Conservation (phyloP, 2,113 vertebrate species). For the Crotalus horridus region DNA sequence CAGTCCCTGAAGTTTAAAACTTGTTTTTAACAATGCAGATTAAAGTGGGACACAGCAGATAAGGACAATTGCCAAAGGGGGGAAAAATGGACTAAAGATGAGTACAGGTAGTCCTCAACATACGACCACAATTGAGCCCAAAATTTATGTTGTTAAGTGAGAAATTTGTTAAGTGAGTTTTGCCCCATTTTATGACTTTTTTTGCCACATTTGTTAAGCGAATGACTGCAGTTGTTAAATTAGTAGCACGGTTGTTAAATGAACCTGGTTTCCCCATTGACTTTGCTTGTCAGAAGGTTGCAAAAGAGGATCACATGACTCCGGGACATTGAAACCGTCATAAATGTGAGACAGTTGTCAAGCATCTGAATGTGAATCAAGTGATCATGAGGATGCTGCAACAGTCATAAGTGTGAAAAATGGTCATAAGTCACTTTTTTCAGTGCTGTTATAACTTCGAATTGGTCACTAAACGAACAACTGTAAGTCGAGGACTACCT, state of each 20-base stretch:
- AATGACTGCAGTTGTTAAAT: not conserved
- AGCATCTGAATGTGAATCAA: not conserved
- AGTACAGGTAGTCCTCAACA: not conserved
- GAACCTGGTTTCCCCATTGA: not conserved
- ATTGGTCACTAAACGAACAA: not conserved
- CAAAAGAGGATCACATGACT: not conserved
- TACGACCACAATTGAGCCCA: not conserved
- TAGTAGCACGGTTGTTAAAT: not conserved
- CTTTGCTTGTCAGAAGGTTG: not conserved
- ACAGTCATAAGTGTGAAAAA: not conserved
- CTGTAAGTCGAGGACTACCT: not conserved
- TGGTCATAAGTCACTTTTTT: not conserved
- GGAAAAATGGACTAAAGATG: not conserved
- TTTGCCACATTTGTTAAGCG: not conserved
- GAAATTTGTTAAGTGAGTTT: not conserved
- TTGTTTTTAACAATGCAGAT: not conserved
- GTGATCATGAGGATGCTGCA: not conserved
- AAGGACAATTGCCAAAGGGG: not conserved
- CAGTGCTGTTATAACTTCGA: not conserved
- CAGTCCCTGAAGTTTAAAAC: not conserved
- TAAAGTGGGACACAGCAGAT: not conserved
- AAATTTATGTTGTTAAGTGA: not conserved
- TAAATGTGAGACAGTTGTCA: not conserved
- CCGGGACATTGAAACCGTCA: not conserved
- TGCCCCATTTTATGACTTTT: not conserved